Evolutionary conservation across 2,888 invertebrate species (phyloP).

Genomic region (Rhodophaea formosa): DNA sequence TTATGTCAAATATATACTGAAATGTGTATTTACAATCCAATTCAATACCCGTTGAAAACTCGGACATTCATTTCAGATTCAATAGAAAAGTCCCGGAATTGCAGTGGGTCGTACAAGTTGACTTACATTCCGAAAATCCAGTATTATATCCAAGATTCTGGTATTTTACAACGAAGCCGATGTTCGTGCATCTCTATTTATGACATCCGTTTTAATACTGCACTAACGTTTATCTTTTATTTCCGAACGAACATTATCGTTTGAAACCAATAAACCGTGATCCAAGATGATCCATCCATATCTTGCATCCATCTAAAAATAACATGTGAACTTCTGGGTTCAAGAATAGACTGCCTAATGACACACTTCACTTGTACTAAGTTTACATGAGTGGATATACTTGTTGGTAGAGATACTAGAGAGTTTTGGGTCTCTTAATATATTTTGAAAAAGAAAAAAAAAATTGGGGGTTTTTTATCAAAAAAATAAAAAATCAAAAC

Average conservation of each 20-base stretch:
- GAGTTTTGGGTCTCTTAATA: too few species aligned
- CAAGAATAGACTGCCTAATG: slow-evolving; percentile 71
- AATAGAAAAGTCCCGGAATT: too few species aligned
- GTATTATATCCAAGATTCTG: background rate
- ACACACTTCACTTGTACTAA: slow-evolving; percentile 57
- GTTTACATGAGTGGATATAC: slow-evolving; percentile 19
- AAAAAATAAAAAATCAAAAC: too few species aligned
- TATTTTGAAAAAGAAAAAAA: too few species aligned
- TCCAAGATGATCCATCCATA: slow-evolving; percentile 54
- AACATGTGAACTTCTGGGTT: slow-evolving; percentile 35
- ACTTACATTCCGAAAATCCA: background rate
- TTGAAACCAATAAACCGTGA: slow-evolving; percentile 56
- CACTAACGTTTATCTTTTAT: slow-evolving; percentile 31
- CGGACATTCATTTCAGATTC: too few species aligned
- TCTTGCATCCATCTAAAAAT: slow-evolving; percentile 45
- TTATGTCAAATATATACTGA: too few species aligned
- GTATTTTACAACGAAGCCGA: background rate
- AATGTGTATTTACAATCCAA: too few species aligned
- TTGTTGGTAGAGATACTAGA: background rate
- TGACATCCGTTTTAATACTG: slow-evolving; percentile 17
- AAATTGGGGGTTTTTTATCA: too few species aligned
- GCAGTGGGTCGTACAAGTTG: too few species aligned
- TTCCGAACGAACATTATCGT: slow-evolving; percentile 18
- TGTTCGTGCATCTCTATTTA: slow-evolving; percentile 4
- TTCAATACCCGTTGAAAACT: too few species aligned